Percentiles rank a stretch among this genome's conserved stretches.
Evolutionary conservation across 2,797 vertebrate species (phyloP).

Genomic region (Bucorvus abyssinicus): DNA sequence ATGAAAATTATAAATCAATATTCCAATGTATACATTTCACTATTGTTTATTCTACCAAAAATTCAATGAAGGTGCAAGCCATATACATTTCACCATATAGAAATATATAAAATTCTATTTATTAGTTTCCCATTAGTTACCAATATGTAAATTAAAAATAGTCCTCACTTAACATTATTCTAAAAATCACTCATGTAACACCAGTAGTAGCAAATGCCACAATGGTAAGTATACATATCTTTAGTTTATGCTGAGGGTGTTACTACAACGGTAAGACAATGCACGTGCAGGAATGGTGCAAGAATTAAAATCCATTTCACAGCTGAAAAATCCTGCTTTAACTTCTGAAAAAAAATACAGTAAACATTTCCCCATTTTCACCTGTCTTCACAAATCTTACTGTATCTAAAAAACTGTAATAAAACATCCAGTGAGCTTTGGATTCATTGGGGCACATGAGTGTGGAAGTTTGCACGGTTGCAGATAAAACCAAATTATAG

Average conservation of each 20-base stretch:
- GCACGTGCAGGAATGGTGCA: not conserved
- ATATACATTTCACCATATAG: constrained; percentile 52
- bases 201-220: constrained; percentile 18
- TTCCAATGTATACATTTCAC: constrained; percentile 27
- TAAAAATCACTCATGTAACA: not conserved
- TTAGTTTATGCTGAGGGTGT: not conserved
- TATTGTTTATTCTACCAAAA: constrained; percentile 60
- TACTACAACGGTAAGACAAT: constrained; percentile 21
- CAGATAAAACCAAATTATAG: not conserved
- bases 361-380: not conserved
- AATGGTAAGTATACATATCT: not conserved
- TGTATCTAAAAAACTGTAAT: not conserved
- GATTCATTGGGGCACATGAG: not conserved
- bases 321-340: not conserved
- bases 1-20: constrained; percentile 39
- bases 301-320: not conserved
- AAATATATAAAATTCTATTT: constrained; percentile 47
- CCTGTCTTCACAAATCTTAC: not conserved
- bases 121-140: not conserved
- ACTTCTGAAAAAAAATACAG: not conserved
- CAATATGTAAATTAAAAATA: constrained; percentile 31
- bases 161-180: constrained; percentile 13
- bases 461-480: not conserved
- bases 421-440: not conserved
- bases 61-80: constrained; percentile 24